Percentiles rank a stretch among this genome's conserved stretches.
Evolutionary conservation across 2,888 invertebrate genomes (phyloP).

Genomic region (Monopis laevigella): DNA sequence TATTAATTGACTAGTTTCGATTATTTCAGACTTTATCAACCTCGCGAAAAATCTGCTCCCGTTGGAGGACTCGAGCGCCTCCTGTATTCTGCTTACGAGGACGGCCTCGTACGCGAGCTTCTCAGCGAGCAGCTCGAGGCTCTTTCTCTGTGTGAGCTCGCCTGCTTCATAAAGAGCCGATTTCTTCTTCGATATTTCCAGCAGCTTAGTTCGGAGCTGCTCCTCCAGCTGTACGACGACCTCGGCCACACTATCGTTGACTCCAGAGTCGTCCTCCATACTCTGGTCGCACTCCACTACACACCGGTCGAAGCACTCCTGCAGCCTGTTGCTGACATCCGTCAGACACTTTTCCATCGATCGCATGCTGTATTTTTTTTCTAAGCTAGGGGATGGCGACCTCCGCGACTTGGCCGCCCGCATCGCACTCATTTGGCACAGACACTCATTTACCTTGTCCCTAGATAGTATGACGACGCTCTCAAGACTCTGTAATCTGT

Average conservation of each 20-base stretch:
- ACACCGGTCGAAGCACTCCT: constrained; percentile 68
- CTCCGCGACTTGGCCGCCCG: constrained; percentile 70
- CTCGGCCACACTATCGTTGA: constrained; percentile 62
- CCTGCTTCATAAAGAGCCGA: constrained; percentile 72
- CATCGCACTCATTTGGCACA: constrained; percentile 70
- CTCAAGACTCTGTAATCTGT: constrained; percentile 69
- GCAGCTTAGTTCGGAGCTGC: constrained; percentile 73
- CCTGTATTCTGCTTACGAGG: constrained; percentile 73
- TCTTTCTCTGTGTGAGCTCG: constrained; percentile 73
- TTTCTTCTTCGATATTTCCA: constrained; percentile 74
- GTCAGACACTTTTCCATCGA: constrained; percentile 72
- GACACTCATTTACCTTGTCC: constrained; percentile 74
- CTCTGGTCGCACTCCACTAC: constrained; percentile 58
- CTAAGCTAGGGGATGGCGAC: constrained; percentile 72
- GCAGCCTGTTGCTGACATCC: constrained; percentile 70
- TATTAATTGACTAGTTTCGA: constrained; percentile 81
- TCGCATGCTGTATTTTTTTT: constrained; percentile 69
- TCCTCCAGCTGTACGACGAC: constrained; percentile 73
- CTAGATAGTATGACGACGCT: constrained; percentile 70
- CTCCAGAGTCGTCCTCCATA: constrained; percentile 28
- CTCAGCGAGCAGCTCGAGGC: constrained; percentile 78
- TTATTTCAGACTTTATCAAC: constrained; percentile 73
- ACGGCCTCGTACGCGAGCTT: constrained; percentile 84
- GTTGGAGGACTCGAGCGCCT: constrained; percentile 69
- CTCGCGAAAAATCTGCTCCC: constrained; percentile 68